A percentile compares a stretch with the other conserved stretches of the same genome.
Evolutionary conservation across 2,888 invertebrate species (phyloP).

Genomic region (Adelognathus sp.): DNA sequence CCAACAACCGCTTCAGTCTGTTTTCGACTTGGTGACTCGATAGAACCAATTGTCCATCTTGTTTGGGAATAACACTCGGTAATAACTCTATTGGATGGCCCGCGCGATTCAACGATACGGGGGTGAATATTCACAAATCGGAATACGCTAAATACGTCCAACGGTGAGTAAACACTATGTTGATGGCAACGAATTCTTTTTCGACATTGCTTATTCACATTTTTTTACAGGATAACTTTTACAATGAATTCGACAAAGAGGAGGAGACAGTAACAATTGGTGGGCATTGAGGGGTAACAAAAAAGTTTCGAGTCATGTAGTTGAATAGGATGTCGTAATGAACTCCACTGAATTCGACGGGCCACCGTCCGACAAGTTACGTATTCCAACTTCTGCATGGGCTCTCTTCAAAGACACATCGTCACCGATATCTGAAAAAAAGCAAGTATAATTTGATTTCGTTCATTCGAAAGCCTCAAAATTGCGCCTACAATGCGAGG

Average conservation of each 20-base stretch:
- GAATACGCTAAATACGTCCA: not conserved
- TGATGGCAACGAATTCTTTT: not conserved
- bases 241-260: no score
- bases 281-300: not conserved
- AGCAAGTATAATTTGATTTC: slow-evolving; percentile 35
- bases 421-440: slow-evolving; percentile 20
- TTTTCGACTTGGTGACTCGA: slow-evolving; percentile 38
- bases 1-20: slow-evolving; percentile 44
- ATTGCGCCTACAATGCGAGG: not conserved
- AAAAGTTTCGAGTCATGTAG: not conserved
- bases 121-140: not conserved
- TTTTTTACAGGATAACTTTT: no score
- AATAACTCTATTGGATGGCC: not conserved
- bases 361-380: not conserved
- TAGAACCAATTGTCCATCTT: slow-evolving; percentile 23
- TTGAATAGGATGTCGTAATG: slow-evolving; percentile 5
- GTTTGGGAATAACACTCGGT: not conserved
- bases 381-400: slow-evolving; percentile 18
- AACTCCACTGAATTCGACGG: slow-evolving; percentile 24
- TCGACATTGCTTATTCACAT: not conserved
- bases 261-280: not conserved
- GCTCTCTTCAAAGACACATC: slow-evolving; percentile 29
- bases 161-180: not conserved
- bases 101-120: not conserved
- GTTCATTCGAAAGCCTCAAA: not conserved